These are phyloP conservation scores for Nebria salina DNA, from an alignment of 2,888 invertebrate genomes.

Conservation along the genomic window DNA sequence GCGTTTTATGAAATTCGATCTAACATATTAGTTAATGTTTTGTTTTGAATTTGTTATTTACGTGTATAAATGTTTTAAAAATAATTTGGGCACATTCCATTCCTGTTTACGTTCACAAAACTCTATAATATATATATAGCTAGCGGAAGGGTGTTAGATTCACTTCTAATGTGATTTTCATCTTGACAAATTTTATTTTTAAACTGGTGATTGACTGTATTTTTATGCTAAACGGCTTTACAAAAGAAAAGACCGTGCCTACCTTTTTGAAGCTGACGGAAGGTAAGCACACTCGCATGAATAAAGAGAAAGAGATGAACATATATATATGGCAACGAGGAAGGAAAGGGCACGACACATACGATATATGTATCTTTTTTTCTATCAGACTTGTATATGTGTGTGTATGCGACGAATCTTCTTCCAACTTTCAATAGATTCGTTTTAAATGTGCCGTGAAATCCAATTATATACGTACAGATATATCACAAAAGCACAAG, in stretches of 20 bases:
- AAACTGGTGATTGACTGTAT: slow-evolving; percentile 46
- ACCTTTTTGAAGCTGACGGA: neutral
- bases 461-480: slow-evolving; percentile 44
- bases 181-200: slow-evolving; percentile 47
- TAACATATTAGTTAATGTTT: no score
- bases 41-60: no score
- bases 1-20: no score
- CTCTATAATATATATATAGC: neutral
- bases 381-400: neutral
- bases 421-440: slow-evolving; percentile 41
- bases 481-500: slow-evolving; percentile 35
- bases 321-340: neutral
- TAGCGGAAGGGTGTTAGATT: slow-evolving; percentile 44
- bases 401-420: neutral
- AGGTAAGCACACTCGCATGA: neutral
- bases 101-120: neutral
- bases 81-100: no score
- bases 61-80: no score
- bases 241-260: neutral
- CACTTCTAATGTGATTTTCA: slow-evolving; percentile 47
- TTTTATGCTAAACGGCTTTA: slow-evolving; percentile 47
- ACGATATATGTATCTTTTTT: no score
- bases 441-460: slow-evolving; percentile 46
- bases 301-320: neutral
- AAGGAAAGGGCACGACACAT: neutral